Evolutionary conservation across 2,888 invertebrate genomes (phyloP), one percentile per base, ranked within the genome.

Genomic region (Beris morrisii): DNA sequence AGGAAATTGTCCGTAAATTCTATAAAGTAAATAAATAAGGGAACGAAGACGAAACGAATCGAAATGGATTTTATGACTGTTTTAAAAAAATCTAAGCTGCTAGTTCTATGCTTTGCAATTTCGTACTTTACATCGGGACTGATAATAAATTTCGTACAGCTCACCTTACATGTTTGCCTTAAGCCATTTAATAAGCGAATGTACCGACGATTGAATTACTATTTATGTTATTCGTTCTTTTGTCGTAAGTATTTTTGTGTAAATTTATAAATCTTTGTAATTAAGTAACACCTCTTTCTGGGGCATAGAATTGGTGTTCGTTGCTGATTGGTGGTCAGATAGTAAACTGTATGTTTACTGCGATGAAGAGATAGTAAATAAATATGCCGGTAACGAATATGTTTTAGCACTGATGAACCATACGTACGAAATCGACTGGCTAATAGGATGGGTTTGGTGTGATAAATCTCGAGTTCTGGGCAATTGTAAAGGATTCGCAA

Each of bases 401-500:
- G 91, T 90, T 9, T 87, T 93, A 74, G 86, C 94, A 57, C 83
- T 97, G 59, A 94, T 97, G 92, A 97, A 97, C 80, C 97, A 97
- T 76, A 88, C 90, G 48, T 97, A 94, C 79, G 97, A 97, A 84
- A 89, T 95, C 73, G 97, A 97, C 80, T 97, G 97, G 97, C 83
- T 97, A 0, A 88, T 93, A 81, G 94, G 95, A 22, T 97, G 95
- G 95, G 88, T 95, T 77, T 86, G 93, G 73, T 88, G 91, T 75
- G 95, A 97, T 73, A 84, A 91, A 73, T 84, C 91, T 71, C 81
- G 84, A 72, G 87, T 93, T 71, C 83, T 97, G 72, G 96, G 95
- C 89, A 94, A 94, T 79, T 93, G 95, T 73, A 96, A 97, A 84
- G 94, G 96, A 0, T 96, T 94, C 79, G 95, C 94, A 1, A 97